Evolutionary conservation across 2,888 invertebrate genomes (phyloP).

Genomic region (Microdon myrmicae): DNA sequence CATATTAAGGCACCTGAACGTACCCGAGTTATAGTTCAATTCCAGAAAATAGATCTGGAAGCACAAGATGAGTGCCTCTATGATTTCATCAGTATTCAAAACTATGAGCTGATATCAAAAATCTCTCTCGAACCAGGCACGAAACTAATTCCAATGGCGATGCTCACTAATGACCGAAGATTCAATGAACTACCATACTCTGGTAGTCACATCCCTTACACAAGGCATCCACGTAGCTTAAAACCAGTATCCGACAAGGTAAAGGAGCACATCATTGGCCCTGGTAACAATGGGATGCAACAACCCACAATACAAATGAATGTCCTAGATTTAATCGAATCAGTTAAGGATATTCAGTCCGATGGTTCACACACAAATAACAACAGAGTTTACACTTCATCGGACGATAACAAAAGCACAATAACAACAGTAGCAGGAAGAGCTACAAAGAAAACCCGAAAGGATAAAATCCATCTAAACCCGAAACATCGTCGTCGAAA

Average conservation of each 20-base stretch:
- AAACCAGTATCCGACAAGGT: conserved; percentile 22
- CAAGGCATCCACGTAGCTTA: conserved; percentile 29
- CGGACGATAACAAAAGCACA: background rate
- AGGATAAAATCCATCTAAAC: conserved; percentile 49
- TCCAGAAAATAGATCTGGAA: conserved; percentile 78
- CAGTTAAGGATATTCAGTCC: conserved; percentile 33
- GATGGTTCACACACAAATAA: conserved; percentile 28
- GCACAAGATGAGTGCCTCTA: conserved; percentile 81
- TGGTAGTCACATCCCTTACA: conserved; percentile 28
- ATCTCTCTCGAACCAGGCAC: conserved; percentile 59
- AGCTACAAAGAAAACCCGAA: conserved; percentile 25
- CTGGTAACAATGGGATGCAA: conserved; percentile 33
- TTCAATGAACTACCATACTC: conserved; percentile 51
- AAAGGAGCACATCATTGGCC: background rate
- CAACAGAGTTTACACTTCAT: conserved; percentile 8
- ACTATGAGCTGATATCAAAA: conserved; percentile 59
- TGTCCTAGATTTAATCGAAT: conserved; percentile 10
- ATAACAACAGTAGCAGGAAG: conserved; percentile 12
- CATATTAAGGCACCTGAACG: conserved; percentile 74
- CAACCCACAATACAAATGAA: conserved; percentile 30
- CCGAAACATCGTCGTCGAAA: conserved; percentile 55
- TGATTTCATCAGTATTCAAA: conserved; percentile 77
- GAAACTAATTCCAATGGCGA: conserved; percentile 59
- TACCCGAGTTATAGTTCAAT: conserved; percentile 76
- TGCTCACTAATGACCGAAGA: conserved; percentile 54